Evolutionary conservation across 2,797 vertebrate species (phyloP), one percentile per base, ranked within the genome.

Genomic region (Spinibarbus caldwelli): DNA sequence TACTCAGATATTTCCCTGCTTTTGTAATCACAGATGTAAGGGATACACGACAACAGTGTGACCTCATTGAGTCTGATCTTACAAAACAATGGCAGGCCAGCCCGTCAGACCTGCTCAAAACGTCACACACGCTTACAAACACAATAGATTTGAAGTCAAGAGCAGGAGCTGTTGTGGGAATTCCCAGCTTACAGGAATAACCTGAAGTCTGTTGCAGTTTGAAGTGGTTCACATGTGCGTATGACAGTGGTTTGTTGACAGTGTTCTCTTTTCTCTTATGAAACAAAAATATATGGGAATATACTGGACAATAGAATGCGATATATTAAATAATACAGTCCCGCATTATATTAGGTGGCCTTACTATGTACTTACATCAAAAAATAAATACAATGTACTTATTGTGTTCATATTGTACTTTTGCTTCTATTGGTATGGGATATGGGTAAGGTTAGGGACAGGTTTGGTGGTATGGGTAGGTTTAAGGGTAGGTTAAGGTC

Each of bases 71-170:
- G 90, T 89, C 88, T 88, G 88, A 91, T 90, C 91, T 90, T 90
- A 89, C 91, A 88, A 91, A 94, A 95, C 94, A 94, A 95, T 95
- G 91, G 92, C 90, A 77, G 78, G 87, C 38, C 21, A 78, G 68
- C 76, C 78, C 64, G 41, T 80, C 82, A 78, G 62, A 81, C 82
- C 59, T 84, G 62, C 72, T 54, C 17, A 34, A 66, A 52, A 75
- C 76, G 70, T 82, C 66, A 85, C n/a, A n/a, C n/a, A 78, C 47
- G 36, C 45, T 73, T 70, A 67, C 45, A 57, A 75, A 84, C 29
- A 85, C 85, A 88, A 95, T 94, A 93, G 92, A 92, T 87, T 90
- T 89, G 91, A 94, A 93, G 93, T 94, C 93, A 94, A 93, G 89
- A 91, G 70, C 90, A 82, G 15, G 78, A 93, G 93, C 93, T 93